Conservation (phyloP, 2,888 invertebrate genomes). For the Yponomeuta sedellus region DNA sequence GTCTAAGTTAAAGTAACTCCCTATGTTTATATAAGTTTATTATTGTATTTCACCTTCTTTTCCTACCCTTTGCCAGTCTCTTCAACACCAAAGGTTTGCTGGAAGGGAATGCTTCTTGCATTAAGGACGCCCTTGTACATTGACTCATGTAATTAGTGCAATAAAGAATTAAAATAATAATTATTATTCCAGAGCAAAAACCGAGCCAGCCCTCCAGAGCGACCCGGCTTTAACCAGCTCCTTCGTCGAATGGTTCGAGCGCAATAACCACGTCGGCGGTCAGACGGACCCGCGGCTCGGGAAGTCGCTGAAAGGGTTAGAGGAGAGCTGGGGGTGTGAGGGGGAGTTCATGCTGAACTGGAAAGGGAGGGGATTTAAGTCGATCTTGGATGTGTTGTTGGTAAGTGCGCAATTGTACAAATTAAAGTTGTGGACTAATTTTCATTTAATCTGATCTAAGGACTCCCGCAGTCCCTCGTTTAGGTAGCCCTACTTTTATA, state of each 20-base stretch:
- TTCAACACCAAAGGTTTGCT: too few relatives aligned
- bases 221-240: constrained; percentile 54
- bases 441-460: too few relatives aligned
- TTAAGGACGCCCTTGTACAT: too few relatives aligned
- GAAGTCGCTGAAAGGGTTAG: constrained; percentile 79
- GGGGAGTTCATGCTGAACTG: constrained; percentile 84
- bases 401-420: constrained; percentile 49
- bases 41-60: too few relatives aligned
- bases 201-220: constrained; percentile 41
- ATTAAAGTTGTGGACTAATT: not conserved
- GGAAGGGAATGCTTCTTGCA: too few relatives aligned
- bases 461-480: too few relatives aligned
- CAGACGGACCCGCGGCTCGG: constrained; percentile 59
- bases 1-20: too few relatives aligned
- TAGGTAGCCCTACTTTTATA: too few relatives aligned
- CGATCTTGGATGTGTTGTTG: constrained; percentile 81
- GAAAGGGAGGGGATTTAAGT: constrained; percentile 83
- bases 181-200: constrained; percentile 34
- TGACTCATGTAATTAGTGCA: too few relatives aligned
- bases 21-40: not conserved
- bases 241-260: constrained; percentile 78
- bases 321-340: constrained; percentile 80
- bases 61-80: too few relatives aligned
- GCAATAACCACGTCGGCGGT: constrained; percentile 80
- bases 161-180: too few relatives aligned